phyloP scores from a whole-genome alignment of 2,888 invertebrate species.

The Ametastegia equiseti region DNA sequence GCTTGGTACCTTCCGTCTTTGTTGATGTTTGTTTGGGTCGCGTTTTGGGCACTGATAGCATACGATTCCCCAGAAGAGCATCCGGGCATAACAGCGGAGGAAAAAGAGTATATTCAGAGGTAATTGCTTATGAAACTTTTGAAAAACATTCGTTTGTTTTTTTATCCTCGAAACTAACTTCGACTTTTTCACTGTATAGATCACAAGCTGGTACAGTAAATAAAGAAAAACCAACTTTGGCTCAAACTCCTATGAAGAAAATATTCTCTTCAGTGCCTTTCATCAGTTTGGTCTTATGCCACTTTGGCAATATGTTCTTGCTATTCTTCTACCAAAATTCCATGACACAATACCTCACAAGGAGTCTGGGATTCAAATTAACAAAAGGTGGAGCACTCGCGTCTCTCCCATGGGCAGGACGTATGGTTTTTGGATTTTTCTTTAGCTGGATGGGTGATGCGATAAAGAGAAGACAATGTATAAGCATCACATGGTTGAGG shows the following conservation, averaged over 20 bases:
- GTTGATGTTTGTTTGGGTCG: constrained; percentile 78
- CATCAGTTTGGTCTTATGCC: constrained; percentile 81
- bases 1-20: constrained; percentile 83
- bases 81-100: constrained; percentile 80
- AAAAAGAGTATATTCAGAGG: constrained; percentile 80
- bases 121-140: constrained; percentile 72
- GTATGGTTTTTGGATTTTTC: constrained; percentile 83
- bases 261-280: constrained; percentile 84
- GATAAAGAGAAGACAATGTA: constrained; percentile 76
- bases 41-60: constrained; percentile 81
- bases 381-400: constrained; percentile 85
- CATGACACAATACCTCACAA: constrained; percentile 86
- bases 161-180: neutral
- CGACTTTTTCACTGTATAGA: constrained; percentile 74
- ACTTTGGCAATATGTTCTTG: constrained; percentile 88
- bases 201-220: constrained; percentile 68
- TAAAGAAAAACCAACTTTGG: constrained; percentile 58
- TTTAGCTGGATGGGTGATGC: constrained; percentile 85
- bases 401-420: constrained; percentile 84
- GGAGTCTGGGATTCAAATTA: constrained; percentile 84
- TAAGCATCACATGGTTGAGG: constrained; percentile 73
- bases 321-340: constrained; percentile 87
- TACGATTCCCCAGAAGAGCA: constrained; percentile 82
- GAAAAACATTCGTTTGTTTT: constrained; percentile 51
- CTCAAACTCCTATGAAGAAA: constrained; percentile 81